Evolutionary conservation across 2,797 vertebrate genomes (phyloP).

Genomic region (Melanotaenia pygmaea): DNA sequence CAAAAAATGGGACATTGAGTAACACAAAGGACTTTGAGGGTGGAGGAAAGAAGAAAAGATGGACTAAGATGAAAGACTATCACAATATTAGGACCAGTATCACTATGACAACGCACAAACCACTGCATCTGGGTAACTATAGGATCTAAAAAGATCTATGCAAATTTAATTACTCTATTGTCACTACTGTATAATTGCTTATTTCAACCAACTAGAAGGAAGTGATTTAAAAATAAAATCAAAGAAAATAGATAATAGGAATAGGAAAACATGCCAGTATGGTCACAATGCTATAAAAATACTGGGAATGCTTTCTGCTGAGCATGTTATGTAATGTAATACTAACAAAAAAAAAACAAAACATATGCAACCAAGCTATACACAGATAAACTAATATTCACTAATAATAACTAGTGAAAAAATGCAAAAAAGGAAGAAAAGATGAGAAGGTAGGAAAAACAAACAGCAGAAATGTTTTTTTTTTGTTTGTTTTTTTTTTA

Average conservation of each 20-base stretch:
- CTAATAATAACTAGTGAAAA: conserved; percentile 14
- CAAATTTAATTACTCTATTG: conserved; percentile 36
- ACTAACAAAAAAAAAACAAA: background rate
- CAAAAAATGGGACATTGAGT: conserved; percentile 42
- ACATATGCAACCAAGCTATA: background rate
- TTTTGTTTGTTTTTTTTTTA: conserved; percentile 10
- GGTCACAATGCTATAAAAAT: conserved; percentile 4
- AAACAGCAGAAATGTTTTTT: background rate
- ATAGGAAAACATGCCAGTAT: conserved; percentile 4
- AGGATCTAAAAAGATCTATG: conserved; percentile 47
- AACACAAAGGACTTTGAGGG: conserved; percentile 66
- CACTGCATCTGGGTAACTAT: conserved; percentile 29
- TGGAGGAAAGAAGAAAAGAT: conserved; percentile 51
- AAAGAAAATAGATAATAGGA: conserved; percentile 6
- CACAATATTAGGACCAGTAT: conserved; percentile 48
- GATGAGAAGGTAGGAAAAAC: background rate
- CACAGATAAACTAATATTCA: conserved; percentile 18
- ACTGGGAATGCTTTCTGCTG: background rate
- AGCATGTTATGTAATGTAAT: conserved; percentile 18
- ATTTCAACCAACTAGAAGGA: conserved; percentile 19
- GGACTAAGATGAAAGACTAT: conserved; percentile 62
- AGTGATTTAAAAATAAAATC: conserved; percentile 7
- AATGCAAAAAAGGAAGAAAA: background rate
- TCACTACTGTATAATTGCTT: conserved; percentile 13
- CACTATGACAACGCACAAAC: conserved; percentile 57